phyloP scores from a whole-genome alignment of 2,797 vertebrate genomes.

The Myiothlypis chrysogaster region DNA sequence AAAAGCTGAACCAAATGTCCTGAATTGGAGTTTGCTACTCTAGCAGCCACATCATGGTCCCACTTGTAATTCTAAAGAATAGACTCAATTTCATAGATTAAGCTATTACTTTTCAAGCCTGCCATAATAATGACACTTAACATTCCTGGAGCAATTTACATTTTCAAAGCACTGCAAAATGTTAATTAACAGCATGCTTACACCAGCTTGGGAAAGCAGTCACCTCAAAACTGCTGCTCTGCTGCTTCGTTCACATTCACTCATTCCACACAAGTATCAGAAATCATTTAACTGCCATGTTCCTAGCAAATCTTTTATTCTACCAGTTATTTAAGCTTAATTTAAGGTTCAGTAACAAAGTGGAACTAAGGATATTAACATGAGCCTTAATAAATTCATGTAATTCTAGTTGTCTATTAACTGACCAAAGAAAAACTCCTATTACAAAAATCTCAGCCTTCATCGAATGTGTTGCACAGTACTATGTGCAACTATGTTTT shows the following conservation, averaged over 20 bases:
- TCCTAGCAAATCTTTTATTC: not conserved
- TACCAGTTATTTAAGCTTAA: not conserved
- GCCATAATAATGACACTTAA: slow-evolving; percentile 30
- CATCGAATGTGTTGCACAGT: not conserved
- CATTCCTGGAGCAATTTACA: slow-evolving; percentile 20
- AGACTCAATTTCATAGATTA: not conserved
- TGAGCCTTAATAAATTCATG: not conserved
- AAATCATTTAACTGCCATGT: not conserved
- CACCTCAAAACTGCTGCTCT: slow-evolving; percentile 3
- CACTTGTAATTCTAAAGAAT: not conserved
- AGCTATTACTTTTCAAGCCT: slow-evolving; percentile 25
- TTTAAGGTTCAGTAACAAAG: not conserved
- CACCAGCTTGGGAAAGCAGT: not conserved
- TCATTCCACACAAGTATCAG: not conserved
- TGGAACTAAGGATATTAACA: not conserved
- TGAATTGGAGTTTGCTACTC: not conserved
- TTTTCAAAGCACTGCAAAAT: slow-evolving; percentile 29
- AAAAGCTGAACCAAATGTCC: not conserved
- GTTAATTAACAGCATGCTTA: slow-evolving; percentile 46
- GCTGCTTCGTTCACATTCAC: not conserved
- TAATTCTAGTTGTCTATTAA: not conserved
- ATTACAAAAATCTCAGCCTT: not conserved
- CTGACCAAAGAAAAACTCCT: not conserved
- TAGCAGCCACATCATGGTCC: not conserved
- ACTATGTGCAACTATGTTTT: not conserved